phyloP scores from a whole-genome alignment of 1,140 invertebrate species.

The Pseudomyrmex sp. region DNA sequence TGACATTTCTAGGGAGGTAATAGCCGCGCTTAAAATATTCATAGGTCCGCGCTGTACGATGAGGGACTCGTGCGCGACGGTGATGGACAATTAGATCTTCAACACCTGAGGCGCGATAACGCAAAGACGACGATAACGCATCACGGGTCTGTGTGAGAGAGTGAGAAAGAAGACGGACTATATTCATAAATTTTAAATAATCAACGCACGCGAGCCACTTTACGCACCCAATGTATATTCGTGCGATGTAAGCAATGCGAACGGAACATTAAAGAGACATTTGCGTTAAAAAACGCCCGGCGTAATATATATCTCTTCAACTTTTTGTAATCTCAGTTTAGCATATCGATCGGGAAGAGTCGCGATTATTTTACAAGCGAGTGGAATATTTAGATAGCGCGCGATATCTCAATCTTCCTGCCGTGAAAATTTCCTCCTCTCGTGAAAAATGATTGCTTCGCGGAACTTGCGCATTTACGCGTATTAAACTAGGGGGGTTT shows the following conservation, averaged over 20 bases:
- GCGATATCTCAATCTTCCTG: constrained; percentile 4
- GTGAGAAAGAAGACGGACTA: neutral
- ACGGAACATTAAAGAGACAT: constrained; percentile 5
- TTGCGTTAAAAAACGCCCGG: constrained; percentile 11
- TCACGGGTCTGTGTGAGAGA: too few relatives aligned
- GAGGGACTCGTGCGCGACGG: neutral
- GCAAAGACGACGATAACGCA: constrained; percentile 9
- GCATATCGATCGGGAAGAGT: constrained; percentile 28
- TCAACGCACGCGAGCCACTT: constrained; percentile 33
- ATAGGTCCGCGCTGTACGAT: neutral
- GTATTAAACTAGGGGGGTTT: neutral
- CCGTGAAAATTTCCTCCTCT: neutral
- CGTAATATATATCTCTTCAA: constrained; percentile 21
- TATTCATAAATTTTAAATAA: constrained; percentile 63
- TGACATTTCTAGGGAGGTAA: constrained; percentile 37
- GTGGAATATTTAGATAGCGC: constrained; percentile 3
- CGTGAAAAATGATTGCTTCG: constrained; percentile 9
- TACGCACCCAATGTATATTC: neutral
- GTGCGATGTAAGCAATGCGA: neutral
- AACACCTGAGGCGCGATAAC: constrained; percentile 5
- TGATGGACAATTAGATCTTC: constrained; percentile 50
- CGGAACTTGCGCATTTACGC: constrained; percentile 16
- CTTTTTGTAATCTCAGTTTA: constrained; percentile 48
- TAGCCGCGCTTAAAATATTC: constrained; percentile 48
- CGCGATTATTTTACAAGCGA: constrained; percentile 22